A percentile compares a stretch with the other conserved stretches of the same genome.
These are phyloP conservation scores for Myoxocephalus aenaeus DNA, from an alignment of 2,797 vertebrate species.

Conservation along the genomic window DNA sequence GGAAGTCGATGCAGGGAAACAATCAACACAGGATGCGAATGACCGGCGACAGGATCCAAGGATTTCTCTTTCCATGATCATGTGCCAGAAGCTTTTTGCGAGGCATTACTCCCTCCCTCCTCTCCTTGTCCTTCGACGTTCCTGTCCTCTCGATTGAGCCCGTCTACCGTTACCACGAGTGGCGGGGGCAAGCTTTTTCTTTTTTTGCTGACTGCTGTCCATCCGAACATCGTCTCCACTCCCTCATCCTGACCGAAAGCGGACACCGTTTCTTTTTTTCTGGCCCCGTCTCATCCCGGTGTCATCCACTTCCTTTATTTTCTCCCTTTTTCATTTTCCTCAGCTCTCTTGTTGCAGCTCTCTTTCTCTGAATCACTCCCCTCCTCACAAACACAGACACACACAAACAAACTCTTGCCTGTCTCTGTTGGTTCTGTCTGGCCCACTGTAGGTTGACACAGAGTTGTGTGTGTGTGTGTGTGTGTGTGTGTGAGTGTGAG, in stretches of 20 bases:
- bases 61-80: slow-evolving; percentile 8
- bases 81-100: slow-evolving; percentile 48
- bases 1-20: slow-evolving; percentile 1
- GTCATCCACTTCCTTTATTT: slow-evolving; percentile 52
- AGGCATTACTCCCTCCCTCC: slow-evolving; percentile 34
- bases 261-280: slow-evolving; percentile 42
- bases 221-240: slow-evolving; percentile 44
- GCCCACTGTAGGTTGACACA: slow-evolving; percentile 28
- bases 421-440: slow-evolving; percentile 27
- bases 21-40: background rate
- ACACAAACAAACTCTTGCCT: background rate
- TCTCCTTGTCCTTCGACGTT: slow-evolving; percentile 44
- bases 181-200: slow-evolving; percentile 40
- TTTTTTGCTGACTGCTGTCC: slow-evolving; percentile 63
- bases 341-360: slow-evolving; percentile 2
- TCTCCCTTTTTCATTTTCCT: slow-evolving; percentile 35
- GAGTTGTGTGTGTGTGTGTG: slow-evolving; percentile 10
- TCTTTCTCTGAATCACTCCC: slow-evolving; percentile 17
- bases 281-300: slow-evolving; percentile 33
- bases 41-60: background rate
- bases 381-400: background rate
- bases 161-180: slow-evolving; percentile 47
- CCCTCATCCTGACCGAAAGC: slow-evolving; percentile 53
- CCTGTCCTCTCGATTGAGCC: slow-evolving; percentile 32
- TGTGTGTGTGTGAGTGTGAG: background rate